Evolutionary conservation across 30 jellyfish, hydroid and myxozoan genomes (phyloP).

Genomic region (Aurelia sp.): DNA sequence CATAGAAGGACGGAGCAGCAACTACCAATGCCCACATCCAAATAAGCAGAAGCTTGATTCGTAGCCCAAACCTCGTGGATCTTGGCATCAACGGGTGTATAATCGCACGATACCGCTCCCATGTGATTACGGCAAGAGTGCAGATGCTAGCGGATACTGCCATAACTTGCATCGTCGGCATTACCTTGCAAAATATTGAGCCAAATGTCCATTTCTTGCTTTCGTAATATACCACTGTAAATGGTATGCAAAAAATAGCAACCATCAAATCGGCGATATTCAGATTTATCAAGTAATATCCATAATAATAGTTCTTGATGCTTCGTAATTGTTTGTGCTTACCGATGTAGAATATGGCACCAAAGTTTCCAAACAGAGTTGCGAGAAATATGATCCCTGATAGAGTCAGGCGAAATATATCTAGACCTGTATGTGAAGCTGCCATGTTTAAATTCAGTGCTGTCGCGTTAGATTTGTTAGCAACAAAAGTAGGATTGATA

Average conservation of each 20-base stretch:
- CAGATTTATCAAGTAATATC: conserved; percentile 73
- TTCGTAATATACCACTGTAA: conserved; percentile 71
- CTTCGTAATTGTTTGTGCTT: conserved; percentile 65
- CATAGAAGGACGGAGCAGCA: conserved; percentile 77
- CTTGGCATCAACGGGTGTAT: conserved; percentile 76
- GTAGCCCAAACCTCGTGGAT: conserved; percentile 59
- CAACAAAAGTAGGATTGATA: no score
- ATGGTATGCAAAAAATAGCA: conserved; percentile 74
- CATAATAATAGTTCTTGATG: conserved; percentile 80
- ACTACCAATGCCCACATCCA: conserved; percentile 79
- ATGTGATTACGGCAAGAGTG: conserved; percentile 73
- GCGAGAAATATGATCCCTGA: conserved; percentile 49
- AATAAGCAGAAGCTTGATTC: conserved; percentile 39
- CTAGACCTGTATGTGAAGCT: conserved; percentile 29
- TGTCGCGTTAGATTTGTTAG: no score
- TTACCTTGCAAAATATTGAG: conserved; percentile 56
- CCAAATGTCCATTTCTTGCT: conserved; percentile 74
- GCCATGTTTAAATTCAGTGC: neutral
- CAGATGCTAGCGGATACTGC: conserved; percentile 81
- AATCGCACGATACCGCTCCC: conserved; percentile 83
- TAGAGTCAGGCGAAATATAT: conserved; percentile 54
- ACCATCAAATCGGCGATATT: conserved; percentile 70
- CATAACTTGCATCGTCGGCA: conserved; percentile 75
- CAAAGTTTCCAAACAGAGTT: conserved; percentile 57
- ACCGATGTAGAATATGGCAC: conserved; percentile 53